phyloP scores from a whole-genome alignment of 2,797 vertebrate genomes.

The Muraenolepis orangiensis region DNA sequence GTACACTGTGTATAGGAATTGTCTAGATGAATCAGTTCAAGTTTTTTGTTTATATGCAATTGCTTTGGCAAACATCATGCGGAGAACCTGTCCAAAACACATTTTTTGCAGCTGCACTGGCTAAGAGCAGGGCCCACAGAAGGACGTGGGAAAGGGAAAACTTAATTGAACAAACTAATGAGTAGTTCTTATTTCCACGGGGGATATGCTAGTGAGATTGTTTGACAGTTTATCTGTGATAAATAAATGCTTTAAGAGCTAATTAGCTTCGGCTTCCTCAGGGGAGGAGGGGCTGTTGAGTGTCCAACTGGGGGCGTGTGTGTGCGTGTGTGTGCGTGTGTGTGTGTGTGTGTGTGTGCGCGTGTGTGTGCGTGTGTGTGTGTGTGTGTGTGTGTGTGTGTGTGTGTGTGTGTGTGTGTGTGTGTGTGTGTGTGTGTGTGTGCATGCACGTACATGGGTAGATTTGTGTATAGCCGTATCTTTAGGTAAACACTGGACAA shows the following conservation, averaged over 20 bases:
- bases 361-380: slow-evolving; percentile 33
- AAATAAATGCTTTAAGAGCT: slow-evolving; percentile 80
- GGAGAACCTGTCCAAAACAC: background rate
- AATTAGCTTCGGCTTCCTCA: slow-evolving; percentile 71
- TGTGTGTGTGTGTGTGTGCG: slow-evolving; percentile 20
- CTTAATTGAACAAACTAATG: slow-evolving; percentile 81
- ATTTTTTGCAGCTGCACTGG: slow-evolving; percentile 34
- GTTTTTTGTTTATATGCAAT: background rate
- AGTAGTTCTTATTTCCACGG: slow-evolving; percentile 75
- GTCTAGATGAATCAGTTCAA: background rate
- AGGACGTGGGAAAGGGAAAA: slow-evolving; percentile 68
- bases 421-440: slow-evolving; percentile 6
- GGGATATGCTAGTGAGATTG: slow-evolving; percentile 76
- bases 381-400: slow-evolving; percentile 13
- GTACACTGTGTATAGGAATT: background rate
- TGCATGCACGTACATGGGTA: slow-evolving; percentile 2
- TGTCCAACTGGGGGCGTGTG: slow-evolving; percentile 58
- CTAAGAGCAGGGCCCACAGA: slow-evolving; percentile 45
- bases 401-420: slow-evolving; percentile 12
- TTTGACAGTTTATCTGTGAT: slow-evolving; percentile 82
- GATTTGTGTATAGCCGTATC: slow-evolving; percentile 33
- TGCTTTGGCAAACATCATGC: background rate
- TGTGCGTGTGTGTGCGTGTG: slow-evolving; percentile 31
- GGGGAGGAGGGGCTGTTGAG: slow-evolving; percentile 60
- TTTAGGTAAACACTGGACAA: slow-evolving; percentile 53